phyloP scores from a whole-genome alignment of 2,113 vertebrate genomes.

The Tautogolabrus adspersus region DNA sequence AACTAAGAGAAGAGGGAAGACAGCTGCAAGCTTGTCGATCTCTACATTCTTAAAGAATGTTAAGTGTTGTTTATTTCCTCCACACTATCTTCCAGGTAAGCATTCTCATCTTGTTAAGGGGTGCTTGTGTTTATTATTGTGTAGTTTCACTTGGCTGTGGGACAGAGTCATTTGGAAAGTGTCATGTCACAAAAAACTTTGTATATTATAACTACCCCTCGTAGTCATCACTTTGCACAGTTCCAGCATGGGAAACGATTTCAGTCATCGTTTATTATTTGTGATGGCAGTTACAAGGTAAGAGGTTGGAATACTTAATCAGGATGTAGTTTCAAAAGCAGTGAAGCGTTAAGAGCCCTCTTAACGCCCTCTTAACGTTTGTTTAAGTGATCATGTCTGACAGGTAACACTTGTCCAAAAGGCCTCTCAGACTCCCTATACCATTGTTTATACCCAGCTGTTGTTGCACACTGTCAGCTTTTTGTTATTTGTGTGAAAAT shows the following conservation, averaged over 20 bases:
- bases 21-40: constrained; percentile 32
- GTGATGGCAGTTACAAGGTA: neutral
- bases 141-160: too few species aligned
- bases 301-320: neutral
- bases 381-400: neutral
- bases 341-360: too few species aligned
- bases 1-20: constrained; percentile 64
- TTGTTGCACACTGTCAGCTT: neutral
- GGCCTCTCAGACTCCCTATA: neutral
- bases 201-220: too few species aligned
- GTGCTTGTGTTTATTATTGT: too few species aligned
- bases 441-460: neutral
- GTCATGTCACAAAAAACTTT: constrained; percentile 28
- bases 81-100: constrained; percentile 91
- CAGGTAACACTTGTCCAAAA: neutral
- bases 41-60: constrained; percentile 82
- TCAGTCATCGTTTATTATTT: neutral
- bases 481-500: neutral
- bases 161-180: neutral
- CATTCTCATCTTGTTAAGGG: neutral
- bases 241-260: neutral
- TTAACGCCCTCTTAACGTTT: constrained; percentile 1
- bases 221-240: neutral
- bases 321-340: neutral
- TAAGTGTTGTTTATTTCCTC: constrained; percentile 88